Conservation (phyloP, 2,888 invertebrate species). For the Noctua janthe region DNA sequence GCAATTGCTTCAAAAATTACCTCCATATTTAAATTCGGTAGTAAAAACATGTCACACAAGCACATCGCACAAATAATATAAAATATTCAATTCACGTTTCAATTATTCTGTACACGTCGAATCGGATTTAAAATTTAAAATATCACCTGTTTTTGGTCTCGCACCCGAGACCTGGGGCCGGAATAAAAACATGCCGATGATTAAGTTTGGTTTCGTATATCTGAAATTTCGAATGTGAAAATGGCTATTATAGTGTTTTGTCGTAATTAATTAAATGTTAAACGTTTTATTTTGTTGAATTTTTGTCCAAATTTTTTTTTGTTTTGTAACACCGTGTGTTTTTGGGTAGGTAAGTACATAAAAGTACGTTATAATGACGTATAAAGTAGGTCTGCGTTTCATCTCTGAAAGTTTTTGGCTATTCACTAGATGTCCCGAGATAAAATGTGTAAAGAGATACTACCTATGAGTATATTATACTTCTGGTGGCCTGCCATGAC, state of each 20-base stretch:
- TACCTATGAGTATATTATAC: too few relatives aligned
- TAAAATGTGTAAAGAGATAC: too few relatives aligned
- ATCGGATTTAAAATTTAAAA: constrained; percentile 66
- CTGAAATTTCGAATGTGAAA: constrained; percentile 34
- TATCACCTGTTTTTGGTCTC: constrained; percentile 55
- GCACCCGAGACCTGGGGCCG: constrained; percentile 33
- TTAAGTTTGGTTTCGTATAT: constrained; percentile 42
- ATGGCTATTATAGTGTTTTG: constrained; percentile 30
- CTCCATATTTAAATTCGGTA: constrained; percentile 36
- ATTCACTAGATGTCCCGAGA: background rate
- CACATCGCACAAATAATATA: constrained; percentile 48
- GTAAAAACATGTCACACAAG: constrained; percentile 44
- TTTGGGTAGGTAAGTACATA: background rate
- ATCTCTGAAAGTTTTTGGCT: background rate
- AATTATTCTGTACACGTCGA: constrained; percentile 65
- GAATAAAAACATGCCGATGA: constrained; percentile 52
- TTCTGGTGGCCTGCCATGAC: too few relatives aligned
- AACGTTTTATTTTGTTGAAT: background rate
- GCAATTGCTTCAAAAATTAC: constrained; percentile 15
- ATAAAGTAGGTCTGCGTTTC: background rate
- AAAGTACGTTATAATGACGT: background rate
- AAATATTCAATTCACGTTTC: constrained; percentile 62
- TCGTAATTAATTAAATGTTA: constrained; percentile 20
- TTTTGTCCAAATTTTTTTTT: background rate
- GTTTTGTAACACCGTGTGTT: background rate